Base-by-base conservation (phyloP, 2,113 vertebrate species). In the Hippopotamus amphibius region DNA sequence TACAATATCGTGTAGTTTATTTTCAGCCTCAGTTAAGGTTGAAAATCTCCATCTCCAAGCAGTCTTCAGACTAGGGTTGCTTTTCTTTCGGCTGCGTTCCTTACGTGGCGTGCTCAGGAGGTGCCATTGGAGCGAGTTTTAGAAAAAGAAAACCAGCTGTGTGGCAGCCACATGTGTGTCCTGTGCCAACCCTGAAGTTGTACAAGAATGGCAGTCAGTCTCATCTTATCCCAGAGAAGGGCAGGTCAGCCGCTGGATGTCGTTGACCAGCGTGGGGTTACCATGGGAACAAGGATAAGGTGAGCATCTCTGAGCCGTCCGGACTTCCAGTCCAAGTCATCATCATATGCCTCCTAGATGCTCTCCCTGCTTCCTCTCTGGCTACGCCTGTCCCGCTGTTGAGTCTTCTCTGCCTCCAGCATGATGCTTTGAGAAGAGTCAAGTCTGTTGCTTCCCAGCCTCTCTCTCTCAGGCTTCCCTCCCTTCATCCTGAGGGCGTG, bases 311-410 rank as follows among this genome's bases (percentile, higher is more conserved):
- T 30, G 17, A 9, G 53, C 10, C 22, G 6, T 15, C 33, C 30
- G 24, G 1, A 26, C 48, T 63, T n/a, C 6, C 12, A 28, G 12
- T 4, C 17, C 15, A 8, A 10, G 37, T 7, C 1, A 0, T 33
- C 5, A 0, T 33, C 69, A 65, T 1, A 3, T 53, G 24, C 13
- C 19, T n/a, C 59, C 61, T 50, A 30, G 0, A 77, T n/a, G 57
- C 28, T 19, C 11, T 16, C 15, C n/a, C 61, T 22, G 28, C 2
- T 8, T 61, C 28, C 4, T 0, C 48, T 50, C 24, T 33, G 4
- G 57, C 55, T 2, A 0, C 0, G 1, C 26, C 12, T 5, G 3
- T 37, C 46, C 8, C 19, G 5, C 30, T 11, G 3, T 30, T 30
- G 53, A 61, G 33, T 26, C 26, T 77, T 30, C 5, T 1, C 61